phyloP scores from a whole-genome alignment of 2,888 invertebrate species.

The Craniophora ligustri region DNA sequence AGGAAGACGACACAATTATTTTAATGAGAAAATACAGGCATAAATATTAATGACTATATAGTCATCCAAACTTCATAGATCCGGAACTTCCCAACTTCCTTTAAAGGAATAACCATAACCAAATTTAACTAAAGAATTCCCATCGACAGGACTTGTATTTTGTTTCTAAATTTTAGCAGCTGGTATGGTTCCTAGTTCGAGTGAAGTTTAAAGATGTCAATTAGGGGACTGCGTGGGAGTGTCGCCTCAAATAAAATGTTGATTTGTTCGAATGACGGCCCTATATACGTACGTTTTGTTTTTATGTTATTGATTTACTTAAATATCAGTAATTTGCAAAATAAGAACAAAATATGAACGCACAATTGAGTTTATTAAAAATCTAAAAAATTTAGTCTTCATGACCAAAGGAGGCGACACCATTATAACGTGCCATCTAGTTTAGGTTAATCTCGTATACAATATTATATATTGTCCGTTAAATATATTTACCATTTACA shows the following conservation, averaged over 20 bases:
- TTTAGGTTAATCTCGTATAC: conserved; percentile 89
- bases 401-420: conserved; percentile 88
- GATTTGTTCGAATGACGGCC: conserved; percentile 58
- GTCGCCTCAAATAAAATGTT: conserved; percentile 77
- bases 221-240: conserved; percentile 87
- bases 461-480: conserved; percentile 89
- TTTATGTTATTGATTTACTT: conserved; percentile 58
- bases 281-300: conserved; percentile 65
- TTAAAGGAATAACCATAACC: conserved; percentile 65
- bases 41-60: too few species aligned
- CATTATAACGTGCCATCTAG: conserved; percentile 88
- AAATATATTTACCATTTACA: conserved; percentile 89
- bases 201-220: conserved; percentile 88
- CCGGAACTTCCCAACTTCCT: conserved; percentile 59
- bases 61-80: conserved; percentile 52
- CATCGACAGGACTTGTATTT: conserved; percentile 77
- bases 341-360: conserved; percentile 77
- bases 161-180: conserved; percentile 87
- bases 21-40: conserved; percentile 41
- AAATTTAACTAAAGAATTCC: conserved; percentile 69
- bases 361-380: conserved; percentile 83
- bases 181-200: conserved; percentile 89
- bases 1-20: conserved; percentile 41
- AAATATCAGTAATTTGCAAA: conserved; percentile 64
- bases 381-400: conserved; percentile 68